phyloP scores from a whole-genome alignment of 2,797 vertebrate genomes.

The Neostethus bicornis region DNA sequence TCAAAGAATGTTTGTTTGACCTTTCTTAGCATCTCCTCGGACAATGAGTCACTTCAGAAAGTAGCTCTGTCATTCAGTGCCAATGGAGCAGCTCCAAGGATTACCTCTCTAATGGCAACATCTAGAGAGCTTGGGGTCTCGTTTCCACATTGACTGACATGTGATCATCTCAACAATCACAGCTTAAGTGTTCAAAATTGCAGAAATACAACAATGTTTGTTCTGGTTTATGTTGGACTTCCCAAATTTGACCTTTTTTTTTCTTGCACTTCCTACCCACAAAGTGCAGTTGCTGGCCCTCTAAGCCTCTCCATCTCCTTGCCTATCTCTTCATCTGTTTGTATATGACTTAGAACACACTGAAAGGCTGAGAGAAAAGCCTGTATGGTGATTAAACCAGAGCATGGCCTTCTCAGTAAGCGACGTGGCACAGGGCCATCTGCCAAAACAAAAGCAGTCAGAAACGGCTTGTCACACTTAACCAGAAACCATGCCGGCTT shows the following conservation, averaged over 20 bases:
- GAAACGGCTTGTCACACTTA: constrained; percentile 51
- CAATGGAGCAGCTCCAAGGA: constrained; percentile 56
- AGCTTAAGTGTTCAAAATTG: constrained; percentile 30
- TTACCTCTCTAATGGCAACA: constrained; percentile 50
- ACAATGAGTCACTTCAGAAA: constrained; percentile 35
- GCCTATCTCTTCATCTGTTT: constrained; percentile 54
- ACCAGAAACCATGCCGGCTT: constrained; percentile 31
- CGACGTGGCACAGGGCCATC: constrained; percentile 53
- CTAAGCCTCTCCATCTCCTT: constrained; percentile 29
- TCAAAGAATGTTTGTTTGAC: constrained; percentile 68
- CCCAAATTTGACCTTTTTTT: constrained; percentile 13
- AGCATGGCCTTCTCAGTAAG: constrained; percentile 36
- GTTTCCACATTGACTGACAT: constrained; percentile 48
- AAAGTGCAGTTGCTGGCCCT: constrained; percentile 7
- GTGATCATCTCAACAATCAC: constrained; percentile 42
- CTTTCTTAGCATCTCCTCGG: constrained; percentile 49
- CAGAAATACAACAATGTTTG: constrained; percentile 31
- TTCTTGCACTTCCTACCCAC: constrained; percentile 11
- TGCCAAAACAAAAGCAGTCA: constrained; percentile 65
- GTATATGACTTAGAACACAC: constrained; percentile 39
- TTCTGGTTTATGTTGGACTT: constrained; percentile 30
- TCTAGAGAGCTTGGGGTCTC: constrained; percentile 33
- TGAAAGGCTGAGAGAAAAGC: constrained; percentile 26
- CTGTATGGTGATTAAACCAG: constrained; percentile 40
- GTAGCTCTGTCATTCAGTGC: constrained; percentile 51